A percentile compares a stretch with the other conserved stretches of the same genome.
These are phyloP conservation scores for Orthonyx spaldingii DNA, from an alignment of 2,113 vertebrate genomes.

Conservation along the genomic window DNA sequence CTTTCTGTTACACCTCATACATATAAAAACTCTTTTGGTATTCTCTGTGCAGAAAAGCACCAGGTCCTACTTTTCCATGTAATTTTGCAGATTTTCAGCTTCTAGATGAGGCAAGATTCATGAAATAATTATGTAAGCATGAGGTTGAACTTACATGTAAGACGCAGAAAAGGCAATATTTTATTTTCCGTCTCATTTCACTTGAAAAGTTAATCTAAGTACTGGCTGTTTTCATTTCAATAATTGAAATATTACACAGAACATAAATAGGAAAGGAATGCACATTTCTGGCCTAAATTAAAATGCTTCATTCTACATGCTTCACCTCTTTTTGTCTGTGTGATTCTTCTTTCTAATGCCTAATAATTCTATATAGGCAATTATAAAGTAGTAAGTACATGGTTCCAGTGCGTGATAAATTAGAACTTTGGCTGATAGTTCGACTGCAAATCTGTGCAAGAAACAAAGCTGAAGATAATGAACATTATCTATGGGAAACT, in stretches of 20 bases:
- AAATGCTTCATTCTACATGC: neutral
- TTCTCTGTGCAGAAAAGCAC: neutral
- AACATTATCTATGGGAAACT: neutral
- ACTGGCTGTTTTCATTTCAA: neutral
- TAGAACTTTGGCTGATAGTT: neutral
- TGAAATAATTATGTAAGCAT: neutral
- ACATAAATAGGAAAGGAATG: neutral
- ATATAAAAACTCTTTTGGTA: neutral
- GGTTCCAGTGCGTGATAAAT: neutral
- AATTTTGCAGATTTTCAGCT: neutral
- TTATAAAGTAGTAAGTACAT: neutral
- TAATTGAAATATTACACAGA: neutral
- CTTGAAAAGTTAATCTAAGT: neutral
- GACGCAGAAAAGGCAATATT: neutral
- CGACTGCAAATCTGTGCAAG: neutral
- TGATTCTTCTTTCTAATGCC: neutral
- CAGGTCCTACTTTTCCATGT: neutral
- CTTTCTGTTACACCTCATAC: neutral
- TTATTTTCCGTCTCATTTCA: constrained; percentile 10
- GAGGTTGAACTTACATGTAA: neutral
- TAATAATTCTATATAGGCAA: neutral
- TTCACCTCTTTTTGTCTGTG: neutral
- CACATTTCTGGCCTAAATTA: neutral
- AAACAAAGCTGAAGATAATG: neutral
- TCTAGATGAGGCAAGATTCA: neutral